A percentile compares a stretch with the other conserved stretches of the same genome.
phyloP scores from a whole-genome alignment of 2,797 vertebrate genomes.

The Esox masquinongy region DNA sequence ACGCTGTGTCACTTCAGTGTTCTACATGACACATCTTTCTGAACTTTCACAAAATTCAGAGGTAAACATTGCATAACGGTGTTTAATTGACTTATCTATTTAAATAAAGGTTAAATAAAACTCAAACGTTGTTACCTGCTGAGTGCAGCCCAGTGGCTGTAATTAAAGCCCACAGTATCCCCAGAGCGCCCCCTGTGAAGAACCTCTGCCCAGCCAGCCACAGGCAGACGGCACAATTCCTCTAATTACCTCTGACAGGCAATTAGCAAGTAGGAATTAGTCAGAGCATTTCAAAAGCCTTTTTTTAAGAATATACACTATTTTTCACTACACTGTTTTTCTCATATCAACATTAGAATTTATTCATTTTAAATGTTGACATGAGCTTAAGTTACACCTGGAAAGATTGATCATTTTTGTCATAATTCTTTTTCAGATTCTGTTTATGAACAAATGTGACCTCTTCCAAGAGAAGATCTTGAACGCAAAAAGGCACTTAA shows the following conservation, averaged over 20 bases:
- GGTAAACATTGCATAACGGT: not conserved
- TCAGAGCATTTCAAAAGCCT: conserved; percentile 10
- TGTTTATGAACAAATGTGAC: conserved; percentile 77
- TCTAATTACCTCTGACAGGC: conserved; percentile 42
- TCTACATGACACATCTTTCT: not conserved
- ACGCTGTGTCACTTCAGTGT: not conserved
- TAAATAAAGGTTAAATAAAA: conserved; percentile 7
- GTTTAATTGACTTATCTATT: not conserved
- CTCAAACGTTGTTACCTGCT: not conserved
- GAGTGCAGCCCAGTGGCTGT: not conserved
- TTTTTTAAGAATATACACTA: conserved; percentile 26
- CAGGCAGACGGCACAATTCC: not conserved
- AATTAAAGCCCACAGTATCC: not conserved
- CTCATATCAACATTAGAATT: too few relatives aligned
- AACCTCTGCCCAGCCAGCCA: conserved; percentile 4
- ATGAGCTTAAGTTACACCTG: not conserved
- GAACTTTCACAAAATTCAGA: not conserved
- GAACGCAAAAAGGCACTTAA: conserved; percentile 65
- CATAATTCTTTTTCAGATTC: conserved; percentile 56
- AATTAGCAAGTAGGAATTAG: conserved; percentile 22
- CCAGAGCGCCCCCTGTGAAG: conserved; percentile 15
- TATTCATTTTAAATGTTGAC: too few relatives aligned
- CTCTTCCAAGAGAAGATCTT: conserved; percentile 74
- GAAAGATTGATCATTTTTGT: not conserved
- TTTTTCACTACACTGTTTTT: too few relatives aligned